Base-by-base conservation (phyloP, 2,797 vertebrate genomes). In the Pipistrellus pipistrellus region DNA sequence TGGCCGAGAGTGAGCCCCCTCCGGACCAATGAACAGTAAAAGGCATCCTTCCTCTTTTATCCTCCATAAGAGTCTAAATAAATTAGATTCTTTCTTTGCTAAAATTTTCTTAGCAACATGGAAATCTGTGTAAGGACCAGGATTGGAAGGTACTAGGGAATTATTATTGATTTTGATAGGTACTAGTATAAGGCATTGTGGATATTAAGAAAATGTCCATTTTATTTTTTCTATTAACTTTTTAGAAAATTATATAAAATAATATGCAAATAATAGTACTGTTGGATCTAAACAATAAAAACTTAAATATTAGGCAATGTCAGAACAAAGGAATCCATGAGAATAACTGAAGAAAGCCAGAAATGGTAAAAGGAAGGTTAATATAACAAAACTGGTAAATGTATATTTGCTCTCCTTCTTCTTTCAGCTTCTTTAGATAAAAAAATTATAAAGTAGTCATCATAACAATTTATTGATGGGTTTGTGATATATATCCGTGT, bases 191-290 rank as follows among this genome's bases (percentile, higher is more conserved):
- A 7, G 86, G 46, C 32, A 44, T 30, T 87, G 23, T 30, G 71
- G 75, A 73, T 86, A 59, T 55, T 55, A 87, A 84, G 23, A 86
- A 87, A 66, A 73, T 57, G 4, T 20, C 82, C 46, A 68, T 88
- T 76, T 59, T 48, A 78, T 85, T 90, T 76, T 55, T 93, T 64
- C 66, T 92, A 90, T 76, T 64, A 38, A 66, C 57, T 88, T 83
- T 59, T 77, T 90, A 46, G 44, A 48, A 85, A 88, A 66, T 23
- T 59, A 4, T 32, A 8, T 48, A 46, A 46, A 64, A 80, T 38
- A 62, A n/a, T 71, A 89, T 59, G 17, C 44, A 51, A 5, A 53
- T 68, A 81, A 62, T 86, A 35, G 11, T 35, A 38, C 2, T 88
- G 6, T 66, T 89, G 38, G 30, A 4, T n/a, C 48, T 84, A 46